These are phyloP conservation scores for Lampris incognitus DNA, from an alignment of 2,113 vertebrate genomes.

Conservation along the genomic window DNA sequence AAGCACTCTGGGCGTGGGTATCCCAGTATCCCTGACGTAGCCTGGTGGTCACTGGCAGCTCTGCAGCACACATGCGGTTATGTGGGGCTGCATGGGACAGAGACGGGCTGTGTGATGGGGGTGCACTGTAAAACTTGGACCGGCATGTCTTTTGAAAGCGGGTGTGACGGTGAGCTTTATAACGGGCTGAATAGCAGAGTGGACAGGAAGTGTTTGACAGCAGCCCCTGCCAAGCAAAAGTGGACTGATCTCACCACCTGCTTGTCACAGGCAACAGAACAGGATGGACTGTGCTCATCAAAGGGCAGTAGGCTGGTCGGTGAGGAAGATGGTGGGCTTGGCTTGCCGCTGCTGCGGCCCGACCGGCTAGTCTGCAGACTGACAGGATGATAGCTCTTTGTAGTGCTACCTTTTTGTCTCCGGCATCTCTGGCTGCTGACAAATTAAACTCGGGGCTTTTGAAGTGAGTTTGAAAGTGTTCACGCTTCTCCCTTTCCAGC, in stretches of 20 bases:
- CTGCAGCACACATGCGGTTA: neutral
- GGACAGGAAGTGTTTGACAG: constrained; percentile 48
- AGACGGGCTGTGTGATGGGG: constrained; percentile 5
- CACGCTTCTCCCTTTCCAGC: constrained; percentile 16
- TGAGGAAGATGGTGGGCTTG: constrained; percentile 33
- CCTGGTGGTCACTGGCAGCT: neutral
- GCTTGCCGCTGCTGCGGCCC: constrained; percentile 60
- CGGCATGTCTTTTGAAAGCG: constrained; percentile 32
- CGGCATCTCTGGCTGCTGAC: constrained; percentile 49
- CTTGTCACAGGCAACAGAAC: constrained; percentile 39
- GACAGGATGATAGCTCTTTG: constrained; percentile 66
- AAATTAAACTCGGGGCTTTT: constrained; percentile 65
- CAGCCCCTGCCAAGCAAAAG: constrained; percentile 45
- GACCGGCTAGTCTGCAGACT: constrained; percentile 53
- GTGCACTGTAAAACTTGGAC: constrained; percentile 22
- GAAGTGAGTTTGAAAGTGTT: constrained; percentile 57
- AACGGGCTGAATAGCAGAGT: constrained; percentile 40
- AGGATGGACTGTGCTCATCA: constrained; percentile 61
- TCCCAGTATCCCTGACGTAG: neutral
- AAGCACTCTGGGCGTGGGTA: neutral
- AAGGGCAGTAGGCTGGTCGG: constrained; percentile 44
- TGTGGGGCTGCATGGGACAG: constrained; percentile 16
- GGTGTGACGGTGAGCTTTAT: constrained; percentile 31
- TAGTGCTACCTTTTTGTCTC: constrained; percentile 56
- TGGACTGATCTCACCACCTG: constrained; percentile 28